phyloP scores from a whole-genome alignment of 64 coral and sea anemone genomes.

The Montipora foliosa region DNA sequence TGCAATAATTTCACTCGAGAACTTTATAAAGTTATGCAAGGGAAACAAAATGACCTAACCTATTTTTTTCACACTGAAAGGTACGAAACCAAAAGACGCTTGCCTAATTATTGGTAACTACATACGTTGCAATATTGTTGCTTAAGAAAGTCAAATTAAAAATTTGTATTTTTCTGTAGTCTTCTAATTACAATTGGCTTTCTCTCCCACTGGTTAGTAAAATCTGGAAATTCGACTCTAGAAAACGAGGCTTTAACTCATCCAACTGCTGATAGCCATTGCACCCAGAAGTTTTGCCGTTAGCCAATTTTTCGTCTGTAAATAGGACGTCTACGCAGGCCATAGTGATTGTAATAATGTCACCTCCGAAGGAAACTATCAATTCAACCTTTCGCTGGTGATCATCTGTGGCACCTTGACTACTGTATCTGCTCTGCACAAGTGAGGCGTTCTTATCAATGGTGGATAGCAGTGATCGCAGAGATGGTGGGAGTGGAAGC shows the following conservation, averaged over 20 bases:
- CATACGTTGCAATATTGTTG: not conserved
- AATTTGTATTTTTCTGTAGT: not conserved
- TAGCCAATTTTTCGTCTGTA: slow-evolving; percentile 1
- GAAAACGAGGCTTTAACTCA: not conserved
- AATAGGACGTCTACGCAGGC: slow-evolving; percentile 9
- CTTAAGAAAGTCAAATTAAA: not conserved
- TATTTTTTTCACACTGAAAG: not conserved
- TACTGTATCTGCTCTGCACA: not conserved
- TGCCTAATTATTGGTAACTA: not conserved
- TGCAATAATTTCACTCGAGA: not conserved
- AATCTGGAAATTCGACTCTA: not conserved
- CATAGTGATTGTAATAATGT: not conserved
- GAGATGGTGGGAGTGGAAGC: not conserved
- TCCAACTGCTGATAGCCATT: not conserved
- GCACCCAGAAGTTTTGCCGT: not conserved
- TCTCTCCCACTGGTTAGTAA: slow-evolving; percentile 1
- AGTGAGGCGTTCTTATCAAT: not conserved
- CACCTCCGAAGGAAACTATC: not conserved
- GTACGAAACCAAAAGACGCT: not conserved
- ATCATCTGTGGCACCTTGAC: not conserved
- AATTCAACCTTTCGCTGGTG: not conserved
- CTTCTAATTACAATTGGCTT: not conserved
- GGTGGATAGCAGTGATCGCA: not conserved
- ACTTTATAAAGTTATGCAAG: not conserved
- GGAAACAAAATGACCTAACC: not conserved